Percentiles rank a stretch among this genome's conserved stretches.
These are phyloP conservation scores for Harpegnathos saltator DNA, from an alignment of 1,140 invertebrate species.

Conservation along the genomic window DNA sequence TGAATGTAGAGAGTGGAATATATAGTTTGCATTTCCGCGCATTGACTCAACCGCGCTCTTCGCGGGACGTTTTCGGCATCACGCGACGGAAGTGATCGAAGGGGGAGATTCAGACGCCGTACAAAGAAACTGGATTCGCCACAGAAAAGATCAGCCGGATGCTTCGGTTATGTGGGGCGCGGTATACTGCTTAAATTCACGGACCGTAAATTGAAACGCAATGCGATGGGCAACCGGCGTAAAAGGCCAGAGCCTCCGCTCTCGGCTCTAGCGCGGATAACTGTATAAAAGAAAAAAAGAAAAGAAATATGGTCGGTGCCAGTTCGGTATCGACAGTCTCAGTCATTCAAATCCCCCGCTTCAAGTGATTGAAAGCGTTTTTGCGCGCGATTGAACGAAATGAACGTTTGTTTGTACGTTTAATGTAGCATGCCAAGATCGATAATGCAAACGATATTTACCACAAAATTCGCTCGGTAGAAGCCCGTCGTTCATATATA, in stretches of 20 bases:
- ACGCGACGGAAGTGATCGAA: no score
- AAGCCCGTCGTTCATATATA: background rate
- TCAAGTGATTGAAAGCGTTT: no score
- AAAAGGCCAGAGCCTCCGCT: constrained; percentile 68
- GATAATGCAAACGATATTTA: constrained; percentile 8
- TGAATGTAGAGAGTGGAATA: no score
- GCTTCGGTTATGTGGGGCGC: constrained; percentile 72
- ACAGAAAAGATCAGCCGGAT: constrained; percentile 59
- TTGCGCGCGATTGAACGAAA: background rate
- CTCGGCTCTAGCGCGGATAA: constrained; percentile 25
- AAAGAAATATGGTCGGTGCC: constrained; percentile 3
- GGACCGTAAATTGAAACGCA: constrained; percentile 73
- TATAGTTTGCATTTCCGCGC: no score
- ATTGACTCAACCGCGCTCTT: no score
- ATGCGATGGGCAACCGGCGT: constrained; percentile 73
- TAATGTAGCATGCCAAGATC: constrained; percentile 21
- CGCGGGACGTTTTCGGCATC: no score
- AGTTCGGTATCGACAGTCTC: background rate
- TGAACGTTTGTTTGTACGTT: background rate
- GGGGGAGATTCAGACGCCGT: no score
- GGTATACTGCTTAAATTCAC: constrained; percentile 74
- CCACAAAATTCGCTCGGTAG: constrained; percentile 31
- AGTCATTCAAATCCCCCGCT: background rate
- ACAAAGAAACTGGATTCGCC: constrained; percentile 39
- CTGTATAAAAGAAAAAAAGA: constrained; percentile 54